Evolutionary conservation across 37 sponge, comb jelly and placozoan species (phyloP).

Genomic region (Agelas oroides): DNA sequence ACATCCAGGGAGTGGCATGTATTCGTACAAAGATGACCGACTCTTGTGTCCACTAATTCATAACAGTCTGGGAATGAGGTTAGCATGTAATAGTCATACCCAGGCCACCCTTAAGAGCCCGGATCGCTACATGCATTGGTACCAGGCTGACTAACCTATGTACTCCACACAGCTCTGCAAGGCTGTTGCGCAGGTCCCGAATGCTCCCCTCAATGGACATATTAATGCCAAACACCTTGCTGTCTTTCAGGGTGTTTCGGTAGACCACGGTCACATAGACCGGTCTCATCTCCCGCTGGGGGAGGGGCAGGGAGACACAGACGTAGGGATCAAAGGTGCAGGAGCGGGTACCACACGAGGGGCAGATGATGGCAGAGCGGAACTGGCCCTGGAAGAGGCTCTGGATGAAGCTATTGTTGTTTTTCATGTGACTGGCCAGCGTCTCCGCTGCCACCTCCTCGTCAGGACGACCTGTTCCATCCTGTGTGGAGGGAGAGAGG

Average conservation of each 20-base stretch:
- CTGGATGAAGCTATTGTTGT: slow-evolving; percentile 75
- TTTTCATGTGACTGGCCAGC: slow-evolving; percentile 49
- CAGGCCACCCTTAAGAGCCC: too few species aligned
- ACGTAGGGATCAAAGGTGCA: slow-evolving; percentile 92
- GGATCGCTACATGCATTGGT: too few species aligned
- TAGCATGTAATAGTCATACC: too few species aligned
- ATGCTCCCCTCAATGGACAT: slow-evolving; percentile 33
- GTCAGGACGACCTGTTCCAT: slow-evolving; percentile 53
- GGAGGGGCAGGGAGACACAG: slow-evolving; percentile 92
- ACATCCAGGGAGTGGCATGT: too few species aligned
- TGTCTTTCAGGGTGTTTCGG: slow-evolving; percentile 33
- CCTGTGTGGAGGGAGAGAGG: slow-evolving; percentile 17
- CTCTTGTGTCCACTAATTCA: too few species aligned
- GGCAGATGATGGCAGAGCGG: slow-evolving; percentile 80
- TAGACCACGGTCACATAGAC: slow-evolving; percentile 82
- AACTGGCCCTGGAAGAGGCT: slow-evolving; percentile 87
- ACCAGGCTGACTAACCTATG: slow-evolving; percentile 25
- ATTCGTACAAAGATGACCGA: too few species aligned
- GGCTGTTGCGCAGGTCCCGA: slow-evolving; percentile 45
- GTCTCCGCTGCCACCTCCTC: slow-evolving; percentile 76
- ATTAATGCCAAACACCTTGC: slow-evolving; percentile 55
- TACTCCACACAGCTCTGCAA: slow-evolving; percentile 57
- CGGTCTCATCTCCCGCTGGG: slow-evolving; percentile 62
- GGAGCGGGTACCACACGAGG: slow-evolving; percentile 69
- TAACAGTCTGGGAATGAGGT: too few species aligned